Evolutionary conservation across 2,113 vertebrate species (phyloP).

Genomic region (Parus major): DNA sequence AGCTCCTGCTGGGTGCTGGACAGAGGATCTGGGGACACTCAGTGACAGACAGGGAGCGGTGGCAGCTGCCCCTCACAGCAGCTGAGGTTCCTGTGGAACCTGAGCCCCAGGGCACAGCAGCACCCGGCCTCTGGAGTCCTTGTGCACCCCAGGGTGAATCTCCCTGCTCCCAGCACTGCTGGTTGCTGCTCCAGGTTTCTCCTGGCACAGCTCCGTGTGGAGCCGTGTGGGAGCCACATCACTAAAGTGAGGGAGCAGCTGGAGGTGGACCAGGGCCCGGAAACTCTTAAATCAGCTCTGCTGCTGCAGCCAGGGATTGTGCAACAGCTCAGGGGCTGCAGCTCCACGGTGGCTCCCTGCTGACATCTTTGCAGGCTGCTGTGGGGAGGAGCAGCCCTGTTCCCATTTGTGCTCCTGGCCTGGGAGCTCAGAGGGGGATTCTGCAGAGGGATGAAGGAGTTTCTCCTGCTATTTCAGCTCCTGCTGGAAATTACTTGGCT

Average conservation of each 20-base stretch:
- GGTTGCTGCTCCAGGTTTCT: not conserved
- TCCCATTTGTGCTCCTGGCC: not conserved
- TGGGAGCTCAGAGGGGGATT: not conserved
- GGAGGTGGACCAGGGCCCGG: conserved; percentile 41
- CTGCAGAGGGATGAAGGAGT: not conserved
- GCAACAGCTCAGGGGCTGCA: not conserved
- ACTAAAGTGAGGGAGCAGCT: not conserved
- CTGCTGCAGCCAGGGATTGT: conserved; percentile 40
- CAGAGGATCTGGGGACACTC: not conserved
- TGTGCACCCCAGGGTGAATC: not conserved
- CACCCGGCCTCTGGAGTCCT: not conserved
- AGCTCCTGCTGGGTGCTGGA: not conserved
- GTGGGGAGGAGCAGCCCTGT: not conserved
- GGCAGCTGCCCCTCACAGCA: not conserved
- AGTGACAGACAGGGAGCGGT: accelerated
- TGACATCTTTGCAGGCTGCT: conserved; percentile 43
- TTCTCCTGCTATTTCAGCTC: not conserved
- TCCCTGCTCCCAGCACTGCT: not conserved
- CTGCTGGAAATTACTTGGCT: not conserved
- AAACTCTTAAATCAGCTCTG: conserved; percentile 46
- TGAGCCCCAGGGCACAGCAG: not conserved
- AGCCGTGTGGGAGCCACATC: conserved; percentile 15
- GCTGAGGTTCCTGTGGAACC: not conserved
- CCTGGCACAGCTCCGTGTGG: not conserved
- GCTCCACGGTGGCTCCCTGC: not conserved